A percentile compares a stretch with the other conserved stretches of the same genome.
These are phyloP conservation scores for Forpus xanthops DNA, from an alignment of 2,797 vertebrate genomes.

Conservation along the genomic window DNA sequence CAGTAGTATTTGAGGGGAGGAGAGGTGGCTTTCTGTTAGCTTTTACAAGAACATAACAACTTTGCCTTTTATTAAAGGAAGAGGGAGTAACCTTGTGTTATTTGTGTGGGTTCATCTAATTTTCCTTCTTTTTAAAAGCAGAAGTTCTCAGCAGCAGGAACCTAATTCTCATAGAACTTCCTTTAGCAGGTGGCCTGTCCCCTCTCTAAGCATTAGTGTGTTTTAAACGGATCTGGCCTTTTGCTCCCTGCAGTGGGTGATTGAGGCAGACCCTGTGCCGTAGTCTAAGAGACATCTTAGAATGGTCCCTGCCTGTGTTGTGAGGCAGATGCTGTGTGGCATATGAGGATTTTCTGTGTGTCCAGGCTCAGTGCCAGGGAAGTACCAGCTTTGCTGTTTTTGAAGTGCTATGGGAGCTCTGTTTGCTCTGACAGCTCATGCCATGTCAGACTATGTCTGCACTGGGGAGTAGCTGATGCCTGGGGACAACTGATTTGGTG, in stretches of 20 bases:
- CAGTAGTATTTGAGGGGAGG: neutral
- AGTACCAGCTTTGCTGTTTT: neutral
- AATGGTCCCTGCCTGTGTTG: neutral
- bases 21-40: neutral
- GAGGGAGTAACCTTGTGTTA: neutral
- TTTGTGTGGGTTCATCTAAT: neutral
- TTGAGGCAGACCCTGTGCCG: neutral
- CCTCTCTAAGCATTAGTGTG: neutral
- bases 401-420: neutral
- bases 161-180: neutral
- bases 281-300: neutral
- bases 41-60: neutral
- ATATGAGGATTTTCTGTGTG: constrained; percentile 12
- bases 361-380: neutral
- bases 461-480: neutral
- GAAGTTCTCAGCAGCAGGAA: neutral
- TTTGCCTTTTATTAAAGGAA: neutral
- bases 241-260: neutral
- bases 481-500: neutral
- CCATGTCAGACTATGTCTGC: neutral
- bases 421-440: neutral
- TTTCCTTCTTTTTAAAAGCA: neutral
- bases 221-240: neutral
- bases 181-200: neutral
- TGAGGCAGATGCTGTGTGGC: neutral